Base-by-base conservation (phyloP, 2,888 invertebrate genomes). In the Drosophila siamana region DNA sequence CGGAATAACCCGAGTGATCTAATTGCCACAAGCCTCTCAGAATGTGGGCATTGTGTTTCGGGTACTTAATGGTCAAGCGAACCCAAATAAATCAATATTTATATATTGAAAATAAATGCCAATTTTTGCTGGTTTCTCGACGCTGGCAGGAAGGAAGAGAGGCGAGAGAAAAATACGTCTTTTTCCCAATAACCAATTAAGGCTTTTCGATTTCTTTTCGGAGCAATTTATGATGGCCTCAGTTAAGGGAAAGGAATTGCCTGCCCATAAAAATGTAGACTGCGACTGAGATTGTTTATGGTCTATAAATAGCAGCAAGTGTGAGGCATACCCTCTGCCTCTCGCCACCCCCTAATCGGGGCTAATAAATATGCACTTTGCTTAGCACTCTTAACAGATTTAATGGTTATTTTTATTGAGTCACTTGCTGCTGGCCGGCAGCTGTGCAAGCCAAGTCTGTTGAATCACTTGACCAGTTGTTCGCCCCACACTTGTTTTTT, bases 1-100 rank as follows among this genome's bases (percentile, higher is more conserved):
- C 78, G 90, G 90, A 89, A 89, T 87, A 86, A 88, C 90, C 90
- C 88, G 70, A 86, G 80, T 90, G 90, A 90, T 90, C 90, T 90
- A 90, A 90, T 90, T 90, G 79, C 70, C 69, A 54, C 61, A 72
- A 55, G 24, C 63, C 65, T 69, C 69, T 54, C 66, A 80, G 86
- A 81, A 85, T 73, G 78, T 80, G 86, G 80, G 69, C 59, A 64
- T 67, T 83, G 57, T 62, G 47, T 62, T 47, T 69, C n/a, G 47
- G 41, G 26, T 55, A 55, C 38, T 28, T 52, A 66, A 60, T 74
- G 64, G 30, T 22, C 55, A 61, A 54, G 30, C 19, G n/a, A 60
- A 48, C 46, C 46, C n/a, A 43, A 69, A 64, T 40, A 48, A 68
- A 69, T 69, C 55, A 57, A 60, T 59, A 69, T 56, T 64, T 56